Percentiles rank a stretch among this genome's conserved stretches.
Conservation (phyloP, 1,140 invertebrate species). For the Arion vulgaris region DNA sequence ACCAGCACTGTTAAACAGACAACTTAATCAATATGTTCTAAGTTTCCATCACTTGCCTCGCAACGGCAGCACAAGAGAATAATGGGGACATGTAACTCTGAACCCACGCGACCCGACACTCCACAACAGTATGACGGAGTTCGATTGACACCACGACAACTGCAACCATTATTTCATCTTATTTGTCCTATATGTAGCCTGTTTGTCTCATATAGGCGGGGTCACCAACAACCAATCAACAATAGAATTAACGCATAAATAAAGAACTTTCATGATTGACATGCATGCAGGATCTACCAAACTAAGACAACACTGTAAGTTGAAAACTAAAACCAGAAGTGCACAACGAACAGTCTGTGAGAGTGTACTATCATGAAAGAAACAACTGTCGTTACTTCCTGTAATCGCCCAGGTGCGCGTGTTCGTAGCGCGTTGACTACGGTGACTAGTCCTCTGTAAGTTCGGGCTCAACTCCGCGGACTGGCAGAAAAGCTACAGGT, state of each 20-base stretch:
- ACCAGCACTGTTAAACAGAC: neutral
- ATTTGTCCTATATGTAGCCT: neutral
- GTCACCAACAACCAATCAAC: neutral
- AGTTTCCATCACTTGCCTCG: neutral
- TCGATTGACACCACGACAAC: neutral
- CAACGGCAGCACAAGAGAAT: neutral
- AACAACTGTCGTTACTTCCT: too few relatives aligned
- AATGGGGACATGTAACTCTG: neutral
- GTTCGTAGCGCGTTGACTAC: too few relatives aligned
- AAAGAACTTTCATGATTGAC: neutral
- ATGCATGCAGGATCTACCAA: too few relatives aligned
- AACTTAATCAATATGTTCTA: neutral
- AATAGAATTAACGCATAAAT: neutral
- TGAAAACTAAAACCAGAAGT: too few relatives aligned
- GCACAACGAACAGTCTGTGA: too few relatives aligned
- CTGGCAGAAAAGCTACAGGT: too few relatives aligned
- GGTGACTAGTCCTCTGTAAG: too few relatives aligned
- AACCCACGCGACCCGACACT: neutral
- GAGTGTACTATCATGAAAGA: too few relatives aligned
- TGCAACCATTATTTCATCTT: neutral
- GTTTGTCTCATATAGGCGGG: neutral
- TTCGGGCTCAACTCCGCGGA: too few relatives aligned
- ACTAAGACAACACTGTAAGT: too few relatives aligned
- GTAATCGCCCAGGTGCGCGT: too few relatives aligned
- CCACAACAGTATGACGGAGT: neutral